phyloP scores from a whole-genome alignment of 2,113 vertebrate genomes.

The Prunella fulvescens region DNA sequence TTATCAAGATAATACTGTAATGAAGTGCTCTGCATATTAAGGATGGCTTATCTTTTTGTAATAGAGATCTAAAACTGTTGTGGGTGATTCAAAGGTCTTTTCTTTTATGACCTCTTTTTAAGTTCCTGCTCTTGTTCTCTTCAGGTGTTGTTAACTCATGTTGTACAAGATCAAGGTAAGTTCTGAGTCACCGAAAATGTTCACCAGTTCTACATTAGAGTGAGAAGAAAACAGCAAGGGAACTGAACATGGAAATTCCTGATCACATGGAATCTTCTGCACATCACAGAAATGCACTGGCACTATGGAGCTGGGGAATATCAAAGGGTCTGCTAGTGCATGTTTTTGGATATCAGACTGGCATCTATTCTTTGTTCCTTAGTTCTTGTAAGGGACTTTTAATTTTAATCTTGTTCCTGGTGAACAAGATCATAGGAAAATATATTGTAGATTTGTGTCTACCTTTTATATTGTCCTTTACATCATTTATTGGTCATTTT shows the following conservation, averaged over 20 bases:
- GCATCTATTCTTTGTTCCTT: neutral
- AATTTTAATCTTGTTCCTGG: neutral
- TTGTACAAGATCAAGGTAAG: neutral
- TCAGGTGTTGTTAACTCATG: neutral
- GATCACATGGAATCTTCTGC: neutral
- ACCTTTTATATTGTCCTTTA: neutral
- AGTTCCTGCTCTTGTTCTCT: neutral
- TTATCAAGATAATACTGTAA: constrained; percentile 14
- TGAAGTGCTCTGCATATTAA: constrained; percentile 32
- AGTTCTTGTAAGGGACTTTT: neutral
- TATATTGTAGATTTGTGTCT: neutral
- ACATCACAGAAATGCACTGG: neutral
- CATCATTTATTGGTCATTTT: neutral
- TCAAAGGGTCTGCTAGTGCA: neutral
- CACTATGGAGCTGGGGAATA: neutral
- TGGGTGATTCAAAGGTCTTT: neutral
- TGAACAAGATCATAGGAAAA: neutral
- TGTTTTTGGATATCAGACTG: neutral
- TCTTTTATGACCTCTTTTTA: neutral
- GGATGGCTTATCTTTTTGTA: neutral
- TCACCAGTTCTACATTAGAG: neutral
- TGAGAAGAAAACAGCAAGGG: neutral
- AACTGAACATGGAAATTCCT: neutral
- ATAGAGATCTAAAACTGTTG: neutral
- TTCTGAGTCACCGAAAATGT: neutral